Percentiles rank a stretch among this genome's conserved stretches.
These are phyloP conservation scores for Lampropteryx suffumata DNA, from an alignment of 2,888 invertebrate genomes.

Conservation along the genomic window DNA sequence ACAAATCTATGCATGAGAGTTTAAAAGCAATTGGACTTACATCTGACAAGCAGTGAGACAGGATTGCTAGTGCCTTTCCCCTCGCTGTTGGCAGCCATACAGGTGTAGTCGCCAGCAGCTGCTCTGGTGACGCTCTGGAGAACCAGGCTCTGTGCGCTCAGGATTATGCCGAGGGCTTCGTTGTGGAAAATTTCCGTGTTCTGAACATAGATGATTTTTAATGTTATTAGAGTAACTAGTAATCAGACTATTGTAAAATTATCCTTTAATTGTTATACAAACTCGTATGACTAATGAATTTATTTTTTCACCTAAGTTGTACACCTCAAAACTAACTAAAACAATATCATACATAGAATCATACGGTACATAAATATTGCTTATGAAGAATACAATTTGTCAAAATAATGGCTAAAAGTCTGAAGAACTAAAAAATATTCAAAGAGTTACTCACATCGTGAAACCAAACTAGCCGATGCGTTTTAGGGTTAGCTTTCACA, in stretches of 20 bases:
- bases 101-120: conserved; percentile 94
- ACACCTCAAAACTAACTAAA: too few relatives aligned
- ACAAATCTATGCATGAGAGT: too few relatives aligned
- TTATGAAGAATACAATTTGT: too few relatives aligned
- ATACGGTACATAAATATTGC: too few relatives aligned
- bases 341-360: too few relatives aligned
- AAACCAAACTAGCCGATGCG: conserved; percentile 93
- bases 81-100: conserved; percentile 92
- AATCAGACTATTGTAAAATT: too few relatives aligned
- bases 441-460: conserved; percentile 82
- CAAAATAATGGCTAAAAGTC: too few relatives aligned
- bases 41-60: conserved; percentile 86
- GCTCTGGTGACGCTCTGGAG: conserved; percentile 91
- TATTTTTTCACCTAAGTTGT: too few relatives aligned
- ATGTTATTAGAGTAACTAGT: too few relatives aligned
- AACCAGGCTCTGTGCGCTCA: conserved; percentile 93
- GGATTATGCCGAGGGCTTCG: conserved; percentile 90
- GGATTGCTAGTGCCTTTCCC: conserved; percentile 90
- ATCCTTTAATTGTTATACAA: too few relatives aligned
- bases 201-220: conserved; percentile 64
- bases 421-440: too few relatives aligned
- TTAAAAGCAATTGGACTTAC: conserved; percentile 74
- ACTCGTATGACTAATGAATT: too few relatives aligned
- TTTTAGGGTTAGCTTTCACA: conserved; percentile 92
- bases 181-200: conserved; percentile 92